A percentile compares a stretch with the other conserved stretches of the same genome.
These are phyloP conservation scores for Siniperca knerii DNA, from an alignment of 2,113 vertebrate species.

Conservation along the genomic window DNA sequence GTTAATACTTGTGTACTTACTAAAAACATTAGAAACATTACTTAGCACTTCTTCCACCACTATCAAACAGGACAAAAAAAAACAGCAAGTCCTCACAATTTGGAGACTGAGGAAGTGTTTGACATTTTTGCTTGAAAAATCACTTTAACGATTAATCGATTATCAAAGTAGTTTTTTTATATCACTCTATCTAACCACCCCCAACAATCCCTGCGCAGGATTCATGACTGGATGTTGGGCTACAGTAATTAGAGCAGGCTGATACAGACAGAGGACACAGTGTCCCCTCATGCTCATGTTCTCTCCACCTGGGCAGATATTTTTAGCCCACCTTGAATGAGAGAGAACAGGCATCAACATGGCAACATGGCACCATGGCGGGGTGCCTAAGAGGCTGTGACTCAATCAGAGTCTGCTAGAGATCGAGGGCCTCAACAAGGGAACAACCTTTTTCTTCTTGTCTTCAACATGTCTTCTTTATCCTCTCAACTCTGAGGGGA, in stretches of 20 bases:
- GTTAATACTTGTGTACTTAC: no score
- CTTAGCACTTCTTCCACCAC: neutral
- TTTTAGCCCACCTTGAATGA: conserved; percentile 80
- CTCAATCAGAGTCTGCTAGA: conserved; percentile 45
- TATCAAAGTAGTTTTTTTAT: neutral
- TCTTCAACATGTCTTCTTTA: conserved; percentile 9
- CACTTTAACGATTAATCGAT: neutral
- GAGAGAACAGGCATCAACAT: conserved; percentile 69
- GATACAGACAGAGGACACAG: conserved; percentile 79
- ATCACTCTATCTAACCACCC: conserved; percentile 55
- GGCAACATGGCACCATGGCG: conserved; percentile 49
- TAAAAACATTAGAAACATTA: no score
- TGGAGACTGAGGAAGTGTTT: neutral
- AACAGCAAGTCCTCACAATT: neutral
- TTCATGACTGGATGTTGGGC: conserved; percentile 72
- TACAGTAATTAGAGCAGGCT: conserved; percentile 79
- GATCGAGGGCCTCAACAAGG: conserved; percentile 5
- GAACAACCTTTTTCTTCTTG: neutral
- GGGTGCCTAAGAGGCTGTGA: conserved; percentile 37
- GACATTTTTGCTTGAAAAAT: neutral
- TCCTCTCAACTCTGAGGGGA: conserved; percentile 22
- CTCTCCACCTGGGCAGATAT: conserved; percentile 81
- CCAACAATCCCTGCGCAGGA: conserved; percentile 45
- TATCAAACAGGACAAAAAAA: neutral
- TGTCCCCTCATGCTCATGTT: conserved; percentile 73